Percentiles rank a stretch among this genome's conserved stretches.
These are phyloP conservation scores for Atherinosoma microstoma DNA, from an alignment of 2,797 vertebrate species.

Conservation along the genomic window DNA sequence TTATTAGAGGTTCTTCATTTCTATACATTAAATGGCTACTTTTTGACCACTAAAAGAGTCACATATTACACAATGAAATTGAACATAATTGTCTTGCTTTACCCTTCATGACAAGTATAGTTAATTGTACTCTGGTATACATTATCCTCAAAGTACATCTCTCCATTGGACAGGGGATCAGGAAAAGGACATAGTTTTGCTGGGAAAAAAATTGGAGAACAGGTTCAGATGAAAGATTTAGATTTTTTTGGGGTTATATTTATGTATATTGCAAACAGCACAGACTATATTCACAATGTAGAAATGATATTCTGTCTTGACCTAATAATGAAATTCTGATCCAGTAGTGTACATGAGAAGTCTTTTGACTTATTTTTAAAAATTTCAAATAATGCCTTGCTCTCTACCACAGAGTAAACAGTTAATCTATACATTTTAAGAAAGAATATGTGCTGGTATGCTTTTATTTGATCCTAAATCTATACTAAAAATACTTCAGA, in stretches of 20 bases:
- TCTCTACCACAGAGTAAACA: not conserved
- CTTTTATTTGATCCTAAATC: not conserved
- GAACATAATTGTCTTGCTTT: constrained; percentile 49
- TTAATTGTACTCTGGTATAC: constrained; percentile 80
- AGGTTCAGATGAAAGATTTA: not conserved
- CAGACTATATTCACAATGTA: not conserved
- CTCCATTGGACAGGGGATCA: constrained; percentile 78
- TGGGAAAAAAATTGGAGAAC: constrained; percentile 57
- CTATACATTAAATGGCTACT: accelerated
- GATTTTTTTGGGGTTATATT: not conserved
- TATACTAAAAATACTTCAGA: not conserved
- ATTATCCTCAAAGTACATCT: constrained; percentile 68
- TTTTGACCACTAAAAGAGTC: not conserved
- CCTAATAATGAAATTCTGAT: not conserved
- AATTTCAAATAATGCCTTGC: not conserved
- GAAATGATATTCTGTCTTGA: not conserved
- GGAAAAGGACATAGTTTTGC: constrained; percentile 83
- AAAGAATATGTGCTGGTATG: too few species aligned
- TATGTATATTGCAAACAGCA: not conserved
- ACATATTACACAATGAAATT: not conserved
- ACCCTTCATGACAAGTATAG: constrained; percentile 89
- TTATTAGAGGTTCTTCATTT: not conserved
- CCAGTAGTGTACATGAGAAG: not conserved
- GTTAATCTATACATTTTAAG: too few species aligned
- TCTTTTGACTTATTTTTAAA: not conserved